These are phyloP conservation scores for Amphipoea lucens DNA, from an alignment of 2,888 invertebrate species.

Conservation along the genomic window DNA sequence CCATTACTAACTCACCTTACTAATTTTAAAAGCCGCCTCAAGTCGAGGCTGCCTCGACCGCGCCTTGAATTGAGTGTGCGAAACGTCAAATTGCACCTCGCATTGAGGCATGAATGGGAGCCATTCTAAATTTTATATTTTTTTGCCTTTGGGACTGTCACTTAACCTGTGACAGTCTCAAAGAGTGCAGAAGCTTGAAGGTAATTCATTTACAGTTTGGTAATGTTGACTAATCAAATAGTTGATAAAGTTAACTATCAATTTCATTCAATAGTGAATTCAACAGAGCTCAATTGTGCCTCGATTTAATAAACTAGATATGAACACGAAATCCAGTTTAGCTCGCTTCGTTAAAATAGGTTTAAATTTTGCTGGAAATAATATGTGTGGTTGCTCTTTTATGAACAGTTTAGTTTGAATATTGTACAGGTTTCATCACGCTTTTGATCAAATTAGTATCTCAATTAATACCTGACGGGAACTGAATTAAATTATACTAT, in stretches of 20 bases:
- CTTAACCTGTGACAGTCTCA: constrained; percentile 33
- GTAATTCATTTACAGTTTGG: constrained; percentile 66
- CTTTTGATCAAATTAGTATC: constrained; percentile 34
- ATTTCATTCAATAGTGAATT: constrained; percentile 14
- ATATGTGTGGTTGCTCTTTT: constrained; percentile 1
- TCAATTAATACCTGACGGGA: constrained; percentile 5
- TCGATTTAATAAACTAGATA: constrained; percentile 19
- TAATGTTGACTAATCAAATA: constrained; percentile 24
- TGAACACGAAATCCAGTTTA: constrained; percentile 16
- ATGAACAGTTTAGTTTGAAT: constrained; percentile 7
- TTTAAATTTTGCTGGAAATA: constrained; percentile 25
- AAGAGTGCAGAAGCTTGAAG: constrained; percentile 37
- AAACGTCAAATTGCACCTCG: constrained; percentile 35
- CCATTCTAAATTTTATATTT: constrained; percentile 33
- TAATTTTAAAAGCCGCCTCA: constrained; percentile 70
- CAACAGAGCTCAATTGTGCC: constrained; percentile 10
- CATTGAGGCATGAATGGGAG: constrained; percentile 46
- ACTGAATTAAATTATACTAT: neutral
- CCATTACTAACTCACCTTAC: constrained; percentile 88
- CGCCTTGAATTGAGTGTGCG: constrained; percentile 37
- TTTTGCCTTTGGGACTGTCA: constrained; percentile 40
- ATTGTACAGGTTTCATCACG: constrained; percentile 8
- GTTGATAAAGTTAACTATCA: constrained; percentile 12
- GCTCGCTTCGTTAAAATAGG: constrained; percentile 25
- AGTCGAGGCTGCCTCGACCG: constrained; percentile 47